Conservation (phyloP, 2,113 vertebrate species). For the Ochotona curzoniae region DNA sequence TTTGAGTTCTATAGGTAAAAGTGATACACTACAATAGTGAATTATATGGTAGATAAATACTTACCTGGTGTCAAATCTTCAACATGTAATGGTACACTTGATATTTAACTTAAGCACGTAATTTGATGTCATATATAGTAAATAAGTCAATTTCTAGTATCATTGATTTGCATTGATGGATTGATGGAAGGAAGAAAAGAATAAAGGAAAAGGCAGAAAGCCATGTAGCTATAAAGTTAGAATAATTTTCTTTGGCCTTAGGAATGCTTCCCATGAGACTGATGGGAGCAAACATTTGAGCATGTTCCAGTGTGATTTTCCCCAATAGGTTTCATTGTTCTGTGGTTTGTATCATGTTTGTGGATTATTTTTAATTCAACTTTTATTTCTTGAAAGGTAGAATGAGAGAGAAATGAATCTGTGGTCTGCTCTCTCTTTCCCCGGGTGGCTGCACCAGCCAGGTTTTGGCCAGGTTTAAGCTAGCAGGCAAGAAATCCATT, state of each 20-base stretch:
- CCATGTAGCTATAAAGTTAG: background rate
- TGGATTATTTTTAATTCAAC: too few relatives aligned
- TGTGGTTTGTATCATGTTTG: background rate
- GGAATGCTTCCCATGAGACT: background rate
- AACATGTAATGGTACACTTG: background rate
- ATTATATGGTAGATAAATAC: background rate
- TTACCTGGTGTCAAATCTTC: background rate
- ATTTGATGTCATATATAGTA: background rate
- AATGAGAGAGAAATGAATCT: too few relatives aligned
- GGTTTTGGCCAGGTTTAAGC: too few relatives aligned
- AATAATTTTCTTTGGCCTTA: background rate
- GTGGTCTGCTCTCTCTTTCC: too few relatives aligned
- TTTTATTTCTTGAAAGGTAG: too few relatives aligned
- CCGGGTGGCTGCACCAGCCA: too few relatives aligned
- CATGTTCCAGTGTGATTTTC: background rate
- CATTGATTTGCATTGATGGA: conserved; percentile 20
- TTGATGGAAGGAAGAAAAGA: background rate
- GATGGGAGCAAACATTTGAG: conserved; percentile 3
- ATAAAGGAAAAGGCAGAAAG: background rate
- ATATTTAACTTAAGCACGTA: background rate
- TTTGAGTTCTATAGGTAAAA: background rate
- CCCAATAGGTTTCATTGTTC: background rate
- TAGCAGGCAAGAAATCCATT: too few relatives aligned
- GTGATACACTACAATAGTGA: background rate
- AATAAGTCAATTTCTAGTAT: background rate